A percentile compares a stretch with the other conserved stretches of the same genome.
phyloP scores from a whole-genome alignment of 2,888 invertebrate species.

The Lasioglossum vierecki region DNA sequence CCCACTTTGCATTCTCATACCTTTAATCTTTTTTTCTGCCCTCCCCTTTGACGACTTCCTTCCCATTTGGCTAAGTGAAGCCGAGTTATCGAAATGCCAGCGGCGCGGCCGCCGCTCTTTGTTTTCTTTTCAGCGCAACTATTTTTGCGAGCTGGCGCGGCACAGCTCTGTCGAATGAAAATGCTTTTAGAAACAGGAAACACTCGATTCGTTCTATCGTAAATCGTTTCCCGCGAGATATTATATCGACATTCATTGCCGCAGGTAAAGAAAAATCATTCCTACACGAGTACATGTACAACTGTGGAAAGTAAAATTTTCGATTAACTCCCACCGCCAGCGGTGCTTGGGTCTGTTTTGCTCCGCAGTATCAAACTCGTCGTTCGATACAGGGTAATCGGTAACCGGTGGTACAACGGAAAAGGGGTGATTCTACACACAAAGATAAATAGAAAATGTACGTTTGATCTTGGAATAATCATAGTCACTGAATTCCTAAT shows the following conservation, averaged over 20 bases:
- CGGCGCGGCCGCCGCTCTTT: conserved; percentile 20
- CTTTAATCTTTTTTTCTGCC: conserved; percentile 43
- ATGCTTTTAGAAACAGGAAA: neutral
- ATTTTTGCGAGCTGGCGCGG: neutral
- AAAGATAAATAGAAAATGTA: no score
- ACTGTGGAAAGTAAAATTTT: neutral
- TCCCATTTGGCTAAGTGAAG: conserved; percentile 62
- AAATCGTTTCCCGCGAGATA: neutral
- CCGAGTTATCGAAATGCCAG: conserved; percentile 58
- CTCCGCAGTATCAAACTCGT: no score
- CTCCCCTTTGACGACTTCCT: conserved; percentile 43
- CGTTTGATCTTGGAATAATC: no score
- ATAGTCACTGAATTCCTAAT: no score
- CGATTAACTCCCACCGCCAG: neutral
- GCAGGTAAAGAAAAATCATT: neutral
- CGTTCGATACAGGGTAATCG: no score
- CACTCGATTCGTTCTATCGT: neutral
- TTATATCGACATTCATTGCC: neutral
- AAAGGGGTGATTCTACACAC: no score
- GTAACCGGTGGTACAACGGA: no score
- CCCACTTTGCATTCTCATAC: conserved; percentile 62
- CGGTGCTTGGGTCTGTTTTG: no score
- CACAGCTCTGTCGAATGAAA: neutral
- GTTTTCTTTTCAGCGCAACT: conserved; percentile 31
- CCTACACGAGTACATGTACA: neutral